Evolutionary conservation across 2,797 vertebrate genomes (phyloP).

Genomic region (Enteromius radiatus): DNA sequence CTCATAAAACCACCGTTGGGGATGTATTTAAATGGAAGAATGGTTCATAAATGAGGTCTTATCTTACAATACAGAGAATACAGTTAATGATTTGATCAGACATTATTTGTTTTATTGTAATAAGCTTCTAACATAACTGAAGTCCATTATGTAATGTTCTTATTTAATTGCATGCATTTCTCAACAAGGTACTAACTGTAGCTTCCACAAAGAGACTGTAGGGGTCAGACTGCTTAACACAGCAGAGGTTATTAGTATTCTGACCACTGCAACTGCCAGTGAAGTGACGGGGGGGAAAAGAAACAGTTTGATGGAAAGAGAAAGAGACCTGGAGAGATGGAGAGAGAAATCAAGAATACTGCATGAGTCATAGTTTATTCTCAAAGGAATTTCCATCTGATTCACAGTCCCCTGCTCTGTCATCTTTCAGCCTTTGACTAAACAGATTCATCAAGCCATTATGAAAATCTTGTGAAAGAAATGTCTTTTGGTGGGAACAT

Average conservation of each 20-base stretch:
- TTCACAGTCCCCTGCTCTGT: conserved; percentile 13
- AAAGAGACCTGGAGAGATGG: conserved; percentile 20
- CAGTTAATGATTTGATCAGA: not conserved
- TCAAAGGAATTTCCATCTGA: not conserved
- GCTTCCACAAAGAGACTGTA: conserved; percentile 1
- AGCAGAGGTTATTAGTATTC: conserved; percentile 40
- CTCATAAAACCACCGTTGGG: not conserved
- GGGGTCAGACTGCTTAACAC: conserved; percentile 9
- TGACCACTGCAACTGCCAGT: conserved; percentile 19
- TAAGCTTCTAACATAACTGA: not conserved
- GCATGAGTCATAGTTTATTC: conserved; percentile 29
- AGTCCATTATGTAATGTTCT: not conserved
- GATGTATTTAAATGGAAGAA: not conserved
- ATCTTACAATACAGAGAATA: not conserved
- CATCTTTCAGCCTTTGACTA: conserved; percentile 11
- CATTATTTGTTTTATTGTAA: not conserved
- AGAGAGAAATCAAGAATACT: conserved; percentile 8
- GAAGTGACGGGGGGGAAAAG: not conserved
- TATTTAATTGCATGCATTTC: not conserved
- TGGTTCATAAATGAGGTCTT: not conserved
- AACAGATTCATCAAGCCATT: not conserved
- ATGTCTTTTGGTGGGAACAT: not conserved
- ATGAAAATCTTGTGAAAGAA: conserved; percentile 1
- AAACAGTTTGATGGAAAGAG: not conserved
- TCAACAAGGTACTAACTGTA: not conserved